Evolutionary conservation across 1,140 invertebrate genomes (phyloP).

Genomic region (Hirudo medicinalis): DNA sequence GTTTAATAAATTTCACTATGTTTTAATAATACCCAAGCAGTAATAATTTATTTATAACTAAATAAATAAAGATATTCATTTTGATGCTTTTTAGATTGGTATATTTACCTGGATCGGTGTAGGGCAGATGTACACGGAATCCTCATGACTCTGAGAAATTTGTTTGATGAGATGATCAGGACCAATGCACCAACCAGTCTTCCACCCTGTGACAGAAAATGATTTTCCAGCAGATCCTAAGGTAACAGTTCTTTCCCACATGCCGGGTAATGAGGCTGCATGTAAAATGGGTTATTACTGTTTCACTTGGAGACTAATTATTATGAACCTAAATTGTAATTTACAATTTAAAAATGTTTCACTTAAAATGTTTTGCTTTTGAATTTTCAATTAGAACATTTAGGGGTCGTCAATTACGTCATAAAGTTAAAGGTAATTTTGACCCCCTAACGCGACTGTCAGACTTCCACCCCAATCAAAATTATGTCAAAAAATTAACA

Average conservation of each 20-base stretch:
- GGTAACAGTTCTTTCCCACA: conserved; percentile 95
- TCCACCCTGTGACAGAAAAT: conserved; percentile 80
- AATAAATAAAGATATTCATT: no score
- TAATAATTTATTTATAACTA: background rate
- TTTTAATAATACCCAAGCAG: background rate
- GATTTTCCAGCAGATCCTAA: conserved; percentile 94
- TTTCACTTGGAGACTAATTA: background rate
- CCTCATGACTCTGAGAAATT: conserved; percentile 75
- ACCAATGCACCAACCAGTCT: conserved; percentile 79
- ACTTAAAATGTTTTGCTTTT: no score
- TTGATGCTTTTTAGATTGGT: background rate
- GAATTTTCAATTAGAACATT: no score
- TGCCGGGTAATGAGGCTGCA: conserved; percentile 71
- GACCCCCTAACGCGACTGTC: no score
- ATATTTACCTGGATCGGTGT: conserved; percentile 57
- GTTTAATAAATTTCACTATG: background rate
- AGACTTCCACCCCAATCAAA: no score
- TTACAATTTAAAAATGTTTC: background rate
- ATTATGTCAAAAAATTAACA: no score
- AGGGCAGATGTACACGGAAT: conserved; percentile 74
- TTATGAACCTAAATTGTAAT: no score
- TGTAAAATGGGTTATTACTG: background rate
- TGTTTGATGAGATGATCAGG: conserved; percentile 32
- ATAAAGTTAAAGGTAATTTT: no score
- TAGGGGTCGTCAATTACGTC: no score